These are phyloP conservation scores for Campylomormyrus tamandua DNA, from an alignment of 2,113 vertebrate species.

Conservation along the genomic window DNA sequence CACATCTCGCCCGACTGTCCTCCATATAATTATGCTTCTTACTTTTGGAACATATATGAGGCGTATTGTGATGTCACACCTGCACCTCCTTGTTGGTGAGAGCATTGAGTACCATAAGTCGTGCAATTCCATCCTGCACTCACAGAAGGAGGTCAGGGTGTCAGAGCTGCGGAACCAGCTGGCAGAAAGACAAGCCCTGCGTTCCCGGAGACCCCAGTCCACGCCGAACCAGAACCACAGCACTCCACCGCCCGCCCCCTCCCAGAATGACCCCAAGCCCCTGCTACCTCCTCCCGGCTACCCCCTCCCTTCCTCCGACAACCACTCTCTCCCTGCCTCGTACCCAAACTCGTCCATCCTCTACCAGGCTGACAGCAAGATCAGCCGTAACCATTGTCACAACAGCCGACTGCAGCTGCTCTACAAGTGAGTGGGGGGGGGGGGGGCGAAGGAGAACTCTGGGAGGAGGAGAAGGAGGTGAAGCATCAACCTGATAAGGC, in stretches of 20 bases:
- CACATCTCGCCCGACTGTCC: slow-evolving; percentile 3
- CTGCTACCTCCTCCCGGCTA: slow-evolving; percentile 64
- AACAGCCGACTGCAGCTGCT: slow-evolving; percentile 84
- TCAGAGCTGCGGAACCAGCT: slow-evolving; percentile 83
- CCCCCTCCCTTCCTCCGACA: slow-evolving; percentile 59
- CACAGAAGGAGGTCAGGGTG: slow-evolving; percentile 83
- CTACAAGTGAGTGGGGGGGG: slow-evolving; percentile 66
- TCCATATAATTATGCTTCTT: neutral
- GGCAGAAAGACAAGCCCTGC: slow-evolving; percentile 76
- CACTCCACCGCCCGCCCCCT: slow-evolving; percentile 38
- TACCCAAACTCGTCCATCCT: slow-evolving; percentile 65
- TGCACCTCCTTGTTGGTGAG: neutral
- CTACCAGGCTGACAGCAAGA: slow-evolving; percentile 76
- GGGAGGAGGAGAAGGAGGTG: neutral
- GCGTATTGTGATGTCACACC: neutral
- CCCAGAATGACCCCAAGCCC: slow-evolving; percentile 59
- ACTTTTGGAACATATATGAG: neutral
- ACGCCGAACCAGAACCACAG: slow-evolving; percentile 64
- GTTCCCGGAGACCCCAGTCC: slow-evolving; percentile 71
- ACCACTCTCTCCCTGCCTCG: slow-evolving; percentile 62
- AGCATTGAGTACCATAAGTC: neutral
- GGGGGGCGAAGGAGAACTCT: neutral
- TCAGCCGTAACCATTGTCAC: slow-evolving; percentile 81
- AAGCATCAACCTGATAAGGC: neutral
- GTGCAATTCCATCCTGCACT: neutral